Evolutionary conservation across 92 coral and sea anemone species (phyloP), one percentile per base, ranked within the genome.

Genomic region (Actinernus sp.): DNA sequence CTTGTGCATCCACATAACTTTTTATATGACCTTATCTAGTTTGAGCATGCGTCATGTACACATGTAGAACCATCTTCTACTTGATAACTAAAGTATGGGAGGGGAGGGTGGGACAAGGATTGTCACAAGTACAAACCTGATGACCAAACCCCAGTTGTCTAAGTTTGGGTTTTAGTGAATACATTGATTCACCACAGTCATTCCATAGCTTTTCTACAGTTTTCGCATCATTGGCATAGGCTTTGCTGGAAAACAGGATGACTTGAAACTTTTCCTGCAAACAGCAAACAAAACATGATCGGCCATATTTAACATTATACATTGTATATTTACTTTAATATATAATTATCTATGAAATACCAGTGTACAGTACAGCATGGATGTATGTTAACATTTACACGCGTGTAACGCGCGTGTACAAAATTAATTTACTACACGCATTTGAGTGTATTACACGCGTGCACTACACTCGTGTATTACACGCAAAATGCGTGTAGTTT

Each of bases 81-180:
- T n/a, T n/a, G n/a, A n/a, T n/a, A n/a, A n/a, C n/a, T n/a, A n/a
- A n/a, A n/a, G n/a, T n/a, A n/a, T n/a, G n/a, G n/a, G n/a, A n/a
- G n/a, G n/a, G n/a, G n/a, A n/a, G n/a, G n/a, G n/a, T 16, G 41
- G 45, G 48, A 36, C n/a, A 17, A 31, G 28, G 23, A 26, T 25
- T 24, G 12, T 27, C 44, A 6, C 5, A 49, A 26, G 3, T 53
- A n/a, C n/a, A n/a, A n/a, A 95, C 99, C 86, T 95, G 92, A 10
- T 87, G 63, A 25, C 97, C 99, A 31, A 95, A 76, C 4, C 99
- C 99, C 50, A 95, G 90, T 33, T 95, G 97, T 53, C 78, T 85
- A n/a, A 65, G 61, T 55, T 78, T 84, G 31, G 82, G 58, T 5
- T 13, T 81, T 55, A 95, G 83, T 17, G 88, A 80, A 58, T 79